These are phyloP conservation scores for Chauna torquata DNA, from an alignment of 2,113 vertebrate genomes.

Conservation along the genomic window DNA sequence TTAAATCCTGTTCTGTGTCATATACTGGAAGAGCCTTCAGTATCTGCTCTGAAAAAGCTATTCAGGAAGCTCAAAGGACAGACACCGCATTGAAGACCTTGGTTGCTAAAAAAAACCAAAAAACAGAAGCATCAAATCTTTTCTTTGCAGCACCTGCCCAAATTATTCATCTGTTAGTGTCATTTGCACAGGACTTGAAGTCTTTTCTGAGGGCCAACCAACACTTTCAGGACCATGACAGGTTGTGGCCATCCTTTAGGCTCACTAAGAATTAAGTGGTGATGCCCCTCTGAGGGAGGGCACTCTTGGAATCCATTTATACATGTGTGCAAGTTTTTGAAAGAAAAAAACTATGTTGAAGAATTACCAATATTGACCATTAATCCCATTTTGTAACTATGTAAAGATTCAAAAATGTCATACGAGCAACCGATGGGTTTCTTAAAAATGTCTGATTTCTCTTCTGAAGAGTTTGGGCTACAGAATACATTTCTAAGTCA, in stretches of 20 bases:
- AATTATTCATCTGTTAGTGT: background rate
- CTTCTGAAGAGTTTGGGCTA: background rate
- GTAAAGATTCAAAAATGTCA: background rate
- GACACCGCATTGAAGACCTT: background rate
- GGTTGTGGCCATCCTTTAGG: background rate
- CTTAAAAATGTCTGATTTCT: background rate
- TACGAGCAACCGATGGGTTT: too few species aligned
- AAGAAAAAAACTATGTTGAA: background rate
- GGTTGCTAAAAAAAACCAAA: too few species aligned
- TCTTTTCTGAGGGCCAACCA: background rate
- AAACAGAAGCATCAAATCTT: background rate
- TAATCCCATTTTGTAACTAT: background rate
- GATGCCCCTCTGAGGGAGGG: background rate
- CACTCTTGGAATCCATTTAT: background rate
- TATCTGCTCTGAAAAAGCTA: background rate
- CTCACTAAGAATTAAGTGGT: background rate
- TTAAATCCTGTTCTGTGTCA: background rate
- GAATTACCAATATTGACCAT: background rate
- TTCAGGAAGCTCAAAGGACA: background rate
- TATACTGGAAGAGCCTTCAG: background rate
- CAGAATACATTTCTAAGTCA: background rate
- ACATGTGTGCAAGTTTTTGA: background rate
- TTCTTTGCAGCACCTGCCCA: background rate
- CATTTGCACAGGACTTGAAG: background rate
- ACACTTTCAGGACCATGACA: background rate